Evolutionary conservation across 2,888 invertebrate genomes (phyloP), one percentile per base, ranked within the genome.

Genomic region (Prenolepis imparis): DNA sequence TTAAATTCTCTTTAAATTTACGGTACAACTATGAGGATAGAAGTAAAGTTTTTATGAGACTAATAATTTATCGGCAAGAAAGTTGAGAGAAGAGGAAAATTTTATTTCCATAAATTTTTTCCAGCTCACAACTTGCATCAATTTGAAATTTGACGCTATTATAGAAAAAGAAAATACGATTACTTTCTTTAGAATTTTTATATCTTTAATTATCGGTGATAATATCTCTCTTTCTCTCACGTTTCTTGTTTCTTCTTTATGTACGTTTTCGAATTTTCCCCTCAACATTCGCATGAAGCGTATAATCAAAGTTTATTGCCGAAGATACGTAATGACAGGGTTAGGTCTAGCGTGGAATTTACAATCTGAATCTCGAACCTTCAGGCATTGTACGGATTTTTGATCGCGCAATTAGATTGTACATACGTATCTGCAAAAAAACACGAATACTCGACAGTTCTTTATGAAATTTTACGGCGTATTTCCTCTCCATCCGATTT

Each of bases 291-390:
- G 83, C 63, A 32, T 83, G 86, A 64, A 89, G 85, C 89, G 75
- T 89, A 87, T 90, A 90, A 90, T 90, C 90, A 89, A 83, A 86
- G 78, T 86, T 90, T 84, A 86, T 84, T 86, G 87, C 80, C 85
- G 83, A 89, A 88, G 86, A 89, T 84, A 63, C 86, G 86, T 90
- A 90, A 90, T 90, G 89, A 88, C 86, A 89, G 90, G 90, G 90
- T 90, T 80, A 85, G 80, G 32, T 44, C 80, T 88, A 87, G 89
- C 82, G 55, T 73, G 84, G 84, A 81, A 90, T 90, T 90, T 90
- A 90, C 88, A 90, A 88, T 89, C 86, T 85, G 87, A 86, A 85
- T 87, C 85, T 85, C 88, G 67, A 52, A 73, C 83, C 81, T 83
- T 74, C 41, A 81, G 83, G 84, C 86, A 67, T 32, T 82, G 77